Base-by-base conservation (phyloP, 2,113 vertebrate genomes). In the Sceloporus undulatus region DNA sequence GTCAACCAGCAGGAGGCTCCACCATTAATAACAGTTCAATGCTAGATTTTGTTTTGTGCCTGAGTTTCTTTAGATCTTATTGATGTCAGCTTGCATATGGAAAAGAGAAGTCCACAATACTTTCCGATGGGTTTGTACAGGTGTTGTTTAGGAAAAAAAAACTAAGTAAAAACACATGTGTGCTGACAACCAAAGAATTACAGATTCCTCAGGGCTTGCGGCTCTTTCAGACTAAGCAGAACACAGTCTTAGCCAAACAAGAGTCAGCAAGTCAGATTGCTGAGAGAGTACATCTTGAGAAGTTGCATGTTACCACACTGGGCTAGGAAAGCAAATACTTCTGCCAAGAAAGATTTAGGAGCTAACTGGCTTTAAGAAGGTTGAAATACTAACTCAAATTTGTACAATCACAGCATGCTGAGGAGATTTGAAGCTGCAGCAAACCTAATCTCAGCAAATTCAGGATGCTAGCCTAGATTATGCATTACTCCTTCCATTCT, bases 331-430 rank as follows among this genome's bases (percentile, higher is more conserved):
- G 0, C 0, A 13, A 54, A 27, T 29, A 9, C 77, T 56, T 65
- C 68, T 79, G 0, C 62, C 88, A 78, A 68, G 87, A 88, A 10
- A 10, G 1, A 1, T 0, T 0, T 25, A 4, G 54, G 52, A 87
- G 74, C 9, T 9, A 52, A 68, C 27, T 13, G 9, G 19, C 52
- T 86, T 40, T 5, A 71, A 29, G 29, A 9, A 73, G 68, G 54
- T 48, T 52, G 34, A 34, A 68, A 70, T 0, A n/a, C n/a, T n/a
- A n/a, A 13, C 0, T 1, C 13, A 18, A 0, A 0, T 4, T 42
- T 42, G 27, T 23, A 54, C 11, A 25, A 56, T 0, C 3, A 25
- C 11, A 75, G 19, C 62, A 16, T 8, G 42, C 25, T 7, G 78
- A 25, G 71, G 40, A n/a, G 82, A 21, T 52, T 52, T 34, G 9